Percentiles rank a stretch among this genome's conserved stretches.
Evolutionary conservation across 2,113 vertebrate species (phyloP).

Genomic region (Microtus pennsylvanicus): DNA sequence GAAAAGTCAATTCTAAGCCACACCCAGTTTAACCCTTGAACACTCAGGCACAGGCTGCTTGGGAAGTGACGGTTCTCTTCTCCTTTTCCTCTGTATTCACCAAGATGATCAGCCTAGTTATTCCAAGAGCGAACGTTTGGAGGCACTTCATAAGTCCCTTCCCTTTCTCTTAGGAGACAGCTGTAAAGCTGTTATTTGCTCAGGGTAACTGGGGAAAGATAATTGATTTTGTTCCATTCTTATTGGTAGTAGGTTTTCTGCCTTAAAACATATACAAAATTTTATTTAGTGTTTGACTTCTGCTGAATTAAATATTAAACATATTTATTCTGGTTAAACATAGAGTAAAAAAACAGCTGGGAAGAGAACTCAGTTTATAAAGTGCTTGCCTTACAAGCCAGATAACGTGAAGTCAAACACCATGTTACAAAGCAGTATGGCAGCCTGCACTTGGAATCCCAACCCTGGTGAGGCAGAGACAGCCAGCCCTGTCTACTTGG

Average conservation of each 20-base stretch:
- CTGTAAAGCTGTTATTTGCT: slow-evolving; percentile 45
- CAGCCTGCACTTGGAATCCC: not conserved
- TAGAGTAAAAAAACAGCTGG: not conserved
- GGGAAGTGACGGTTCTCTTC: not conserved
- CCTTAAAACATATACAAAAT: not conserved
- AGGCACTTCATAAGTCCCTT: slow-evolving; percentile 1
- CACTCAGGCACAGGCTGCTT: not conserved
- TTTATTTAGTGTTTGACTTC: slow-evolving; percentile 30
- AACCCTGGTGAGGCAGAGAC: not conserved
- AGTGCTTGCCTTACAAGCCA: not conserved
- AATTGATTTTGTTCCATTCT: not conserved
- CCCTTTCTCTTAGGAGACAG: slow-evolving; percentile 25
- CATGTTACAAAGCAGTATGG: not conserved
- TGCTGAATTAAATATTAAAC: not conserved
- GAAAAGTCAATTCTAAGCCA: slow-evolving; percentile 50
- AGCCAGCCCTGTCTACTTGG: not conserved
- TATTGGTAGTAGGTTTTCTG: not conserved
- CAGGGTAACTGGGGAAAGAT: slow-evolving; percentile 15
- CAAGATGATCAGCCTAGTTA: slow-evolving; percentile 19
- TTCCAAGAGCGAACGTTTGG: not conserved
- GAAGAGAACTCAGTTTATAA: not conserved
- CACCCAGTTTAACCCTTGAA: slow-evolving; percentile 33
- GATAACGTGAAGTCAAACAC: not conserved
- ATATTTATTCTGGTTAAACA: not conserved
- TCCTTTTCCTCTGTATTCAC: not conserved